phyloP scores from a whole-genome alignment of 2,113 vertebrate genomes.

The Limanda limanda region DNA sequence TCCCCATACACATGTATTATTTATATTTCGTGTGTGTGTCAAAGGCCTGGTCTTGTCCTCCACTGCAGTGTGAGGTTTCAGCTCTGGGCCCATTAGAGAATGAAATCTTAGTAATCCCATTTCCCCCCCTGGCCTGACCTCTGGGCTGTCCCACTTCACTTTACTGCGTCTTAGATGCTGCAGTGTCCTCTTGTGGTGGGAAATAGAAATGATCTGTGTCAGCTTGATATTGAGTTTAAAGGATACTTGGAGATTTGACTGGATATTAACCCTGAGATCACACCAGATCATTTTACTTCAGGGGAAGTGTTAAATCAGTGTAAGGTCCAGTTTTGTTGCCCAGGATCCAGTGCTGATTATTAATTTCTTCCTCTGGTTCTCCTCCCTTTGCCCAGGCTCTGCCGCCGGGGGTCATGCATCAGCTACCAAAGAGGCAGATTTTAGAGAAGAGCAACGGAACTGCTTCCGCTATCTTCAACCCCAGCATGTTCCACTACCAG shows the following conservation, averaged over 20 bases:
- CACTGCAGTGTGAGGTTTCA: slow-evolving; percentile 37
- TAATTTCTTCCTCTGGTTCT: not conserved
- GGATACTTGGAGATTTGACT: not conserved
- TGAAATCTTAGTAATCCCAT: slow-evolving; percentile 37
- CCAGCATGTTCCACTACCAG: slow-evolving; percentile 97
- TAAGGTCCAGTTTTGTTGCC: not conserved
- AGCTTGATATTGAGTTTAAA: not conserved
- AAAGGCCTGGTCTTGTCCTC: not conserved
- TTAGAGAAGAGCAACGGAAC: slow-evolving; percentile 95
- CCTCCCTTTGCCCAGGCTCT: slow-evolving; percentile 70
- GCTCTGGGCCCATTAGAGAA: slow-evolving; percentile 22
- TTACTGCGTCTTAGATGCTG: slow-evolving; percentile 12
- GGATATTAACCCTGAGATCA: not conserved
- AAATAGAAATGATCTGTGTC: slow-evolving; percentile 12
- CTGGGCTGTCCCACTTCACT: slow-evolving; percentile 22
- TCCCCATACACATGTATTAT: not conserved
- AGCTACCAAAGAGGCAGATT: slow-evolving; percentile 93
- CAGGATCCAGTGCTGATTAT: not conserved
- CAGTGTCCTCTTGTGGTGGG: slow-evolving; percentile 66
- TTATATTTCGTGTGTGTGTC: slow-evolving; percentile 59
- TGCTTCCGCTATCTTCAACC: slow-evolving; percentile 90
- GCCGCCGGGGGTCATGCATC: slow-evolving; percentile 87
- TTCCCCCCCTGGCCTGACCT: slow-evolving; percentile 59
- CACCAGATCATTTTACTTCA: not conserved
- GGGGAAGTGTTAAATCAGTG: not conserved